Percentiles rank a stretch among this genome's conserved stretches.
These are phyloP conservation scores for Tinea pellionella DNA, from an alignment of 2,888 invertebrate species.

Conservation along the genomic window DNA sequence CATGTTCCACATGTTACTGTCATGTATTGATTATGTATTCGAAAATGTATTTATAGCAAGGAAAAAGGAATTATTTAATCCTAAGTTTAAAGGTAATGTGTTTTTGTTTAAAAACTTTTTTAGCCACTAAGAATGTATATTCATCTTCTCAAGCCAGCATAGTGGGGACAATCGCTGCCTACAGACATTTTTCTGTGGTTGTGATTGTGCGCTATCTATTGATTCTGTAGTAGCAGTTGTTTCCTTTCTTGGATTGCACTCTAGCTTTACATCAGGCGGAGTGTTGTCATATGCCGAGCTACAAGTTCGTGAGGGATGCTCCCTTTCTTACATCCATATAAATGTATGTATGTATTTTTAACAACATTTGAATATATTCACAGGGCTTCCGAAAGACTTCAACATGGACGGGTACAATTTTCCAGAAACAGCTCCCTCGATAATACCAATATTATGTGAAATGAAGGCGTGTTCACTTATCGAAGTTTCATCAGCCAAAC, in stretches of 20 bases:
- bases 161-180: no score
- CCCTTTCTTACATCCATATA: no score
- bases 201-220: no score
- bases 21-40: conserved; percentile 92
- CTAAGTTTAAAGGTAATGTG: conserved; percentile 78
- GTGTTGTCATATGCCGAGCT: no score
- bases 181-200: no score
- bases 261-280: no score
- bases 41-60: conserved; percentile 85
- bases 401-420: conserved; percentile 66
- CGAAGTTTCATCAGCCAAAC: conserved; percentile 91
- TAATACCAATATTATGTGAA: conserved; percentile 84
- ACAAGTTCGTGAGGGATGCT: no score
- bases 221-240: no score
- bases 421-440: conserved; percentile 79
- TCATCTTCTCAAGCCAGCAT: no score
- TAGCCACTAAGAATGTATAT: no score
- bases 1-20: conserved; percentile 91
- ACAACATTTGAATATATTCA: background rate
- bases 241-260: no score
- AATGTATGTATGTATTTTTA: no score
- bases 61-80: conserved; percentile 87
- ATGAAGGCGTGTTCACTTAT: conserved; percentile 84
- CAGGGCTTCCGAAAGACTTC: conserved; percentile 81
- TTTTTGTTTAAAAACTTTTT: background rate